These are phyloP conservation scores for Crotophaga sulcirostris DNA, from an alignment of 2,113 vertebrate genomes.

Conservation along the genomic window DNA sequence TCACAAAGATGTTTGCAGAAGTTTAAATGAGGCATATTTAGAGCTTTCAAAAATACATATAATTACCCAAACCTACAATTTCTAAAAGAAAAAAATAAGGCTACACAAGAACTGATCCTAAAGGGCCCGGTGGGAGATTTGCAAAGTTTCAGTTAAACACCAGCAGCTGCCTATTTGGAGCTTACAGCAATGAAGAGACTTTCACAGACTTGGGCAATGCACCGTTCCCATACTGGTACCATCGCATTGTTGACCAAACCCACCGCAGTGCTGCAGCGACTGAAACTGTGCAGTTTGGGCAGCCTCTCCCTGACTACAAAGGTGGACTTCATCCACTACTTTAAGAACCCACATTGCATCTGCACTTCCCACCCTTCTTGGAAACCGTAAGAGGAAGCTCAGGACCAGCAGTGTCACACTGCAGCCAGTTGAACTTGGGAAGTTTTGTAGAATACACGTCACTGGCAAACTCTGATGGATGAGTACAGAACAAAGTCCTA, in stretches of 20 bases:
- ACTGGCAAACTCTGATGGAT: neutral
- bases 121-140: conserved; percentile 25
- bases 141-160: conserved; percentile 21
- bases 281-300: neutral
- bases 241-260: neutral
- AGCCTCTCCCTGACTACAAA: rapidly evolving
- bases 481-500: neutral
- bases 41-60: conserved; percentile 70
- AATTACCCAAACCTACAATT: conserved; percentile 71
- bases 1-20: conserved; percentile 72
- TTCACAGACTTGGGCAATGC: neutral
- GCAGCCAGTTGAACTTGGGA: neutral
- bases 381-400: neutral
- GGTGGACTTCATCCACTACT: neutral
- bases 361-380: rapidly evolving
- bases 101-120: conserved; percentile 38
- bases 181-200: neutral
- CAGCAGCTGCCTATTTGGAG: neutral
- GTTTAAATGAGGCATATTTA: conserved; percentile 71
- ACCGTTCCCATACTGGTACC: neutral
- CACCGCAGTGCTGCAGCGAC: neutral
- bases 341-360: neutral
- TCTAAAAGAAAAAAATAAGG: conserved; percentile 67
- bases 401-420: neutral
- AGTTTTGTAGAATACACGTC: neutral